Conservation (phyloP, 2,797 vertebrate genomes). For the Bovichtus variegatus region DNA sequence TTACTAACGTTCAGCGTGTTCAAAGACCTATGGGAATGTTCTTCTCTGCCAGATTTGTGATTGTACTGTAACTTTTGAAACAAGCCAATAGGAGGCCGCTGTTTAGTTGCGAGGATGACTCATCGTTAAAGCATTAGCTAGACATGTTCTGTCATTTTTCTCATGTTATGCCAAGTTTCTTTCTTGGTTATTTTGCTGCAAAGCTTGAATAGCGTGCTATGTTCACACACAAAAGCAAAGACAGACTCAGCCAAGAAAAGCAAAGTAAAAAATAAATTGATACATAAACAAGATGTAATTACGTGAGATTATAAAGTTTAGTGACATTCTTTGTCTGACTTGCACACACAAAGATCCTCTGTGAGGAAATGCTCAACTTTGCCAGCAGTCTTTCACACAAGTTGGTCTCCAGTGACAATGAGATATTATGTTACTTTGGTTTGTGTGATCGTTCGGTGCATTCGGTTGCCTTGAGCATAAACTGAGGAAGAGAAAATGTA, state of each 20-base stretch:
- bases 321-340: conserved; percentile 18
- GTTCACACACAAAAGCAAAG: neutral
- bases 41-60: neutral
- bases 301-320: neutral
- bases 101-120: neutral
- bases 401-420: conserved; percentile 48
- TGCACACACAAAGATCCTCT: conserved; percentile 56
- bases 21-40: neutral
- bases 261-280: neutral
- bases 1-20: neutral
- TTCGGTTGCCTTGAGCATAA: conserved; percentile 21
- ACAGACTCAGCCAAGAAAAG: neutral
- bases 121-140: neutral
- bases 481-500: conserved; percentile 10
- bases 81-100: neutral
- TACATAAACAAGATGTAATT: neutral
- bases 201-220: neutral
- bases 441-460: conserved; percentile 21
- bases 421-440: conserved; percentile 54
- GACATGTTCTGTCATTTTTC: conserved; percentile 25
- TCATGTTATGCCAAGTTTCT: conserved; percentile 5
- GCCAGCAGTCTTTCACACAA: neutral
- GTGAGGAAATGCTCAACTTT: conserved; percentile 43
- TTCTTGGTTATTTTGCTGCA: neutral
- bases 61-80: neutral